Conservation (phyloP, 2,797 vertebrate genomes). For the Leuciscus waleckii region DNA sequence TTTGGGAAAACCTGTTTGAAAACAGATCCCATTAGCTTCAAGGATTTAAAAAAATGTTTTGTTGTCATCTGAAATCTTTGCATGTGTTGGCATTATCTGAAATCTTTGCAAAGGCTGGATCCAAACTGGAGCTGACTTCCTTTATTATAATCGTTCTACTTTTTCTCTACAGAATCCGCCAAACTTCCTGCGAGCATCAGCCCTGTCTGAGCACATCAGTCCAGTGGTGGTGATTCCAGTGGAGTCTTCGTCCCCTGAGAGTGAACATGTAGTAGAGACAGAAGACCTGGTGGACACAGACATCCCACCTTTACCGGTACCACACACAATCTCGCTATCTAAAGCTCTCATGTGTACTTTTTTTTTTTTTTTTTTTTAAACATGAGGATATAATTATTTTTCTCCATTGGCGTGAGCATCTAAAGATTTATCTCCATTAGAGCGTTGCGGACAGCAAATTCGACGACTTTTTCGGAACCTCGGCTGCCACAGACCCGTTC, state of each 20-base stretch:
- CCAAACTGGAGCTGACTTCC: background rate
- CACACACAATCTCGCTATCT: background rate
- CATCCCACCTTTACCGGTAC: slow-evolving; percentile 83
- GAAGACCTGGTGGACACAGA: slow-evolving; percentile 96
- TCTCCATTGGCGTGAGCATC: background rate
- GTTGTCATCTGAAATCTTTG: background rate
- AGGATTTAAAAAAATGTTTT: background rate
- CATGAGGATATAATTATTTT: slow-evolving; percentile 12
- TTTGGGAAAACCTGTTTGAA: background rate
- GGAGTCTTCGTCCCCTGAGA: slow-evolving; percentile 92
- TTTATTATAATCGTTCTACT: background rate
- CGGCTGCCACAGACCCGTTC: slow-evolving; percentile 89
- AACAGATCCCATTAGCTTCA: background rate
- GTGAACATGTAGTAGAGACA: slow-evolving; percentile 88
- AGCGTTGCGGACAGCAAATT: slow-evolving; percentile 89
- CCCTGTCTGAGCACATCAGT: slow-evolving; percentile 96
- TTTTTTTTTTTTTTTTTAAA: background rate
- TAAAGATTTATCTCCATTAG: slow-evolving; percentile 67
- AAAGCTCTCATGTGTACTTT: background rate
- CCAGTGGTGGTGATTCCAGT: slow-evolving; percentile 95
- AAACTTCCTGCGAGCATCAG: slow-evolving; percentile 96
- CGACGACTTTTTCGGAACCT: slow-evolving; percentile 95
- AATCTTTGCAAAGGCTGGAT: background rate
- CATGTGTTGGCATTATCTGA: background rate
- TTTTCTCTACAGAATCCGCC: slow-evolving; percentile 86